These are phyloP conservation scores for Platanista minor DNA, from an alignment of 2,113 vertebrate genomes.

Conservation along the genomic window DNA sequence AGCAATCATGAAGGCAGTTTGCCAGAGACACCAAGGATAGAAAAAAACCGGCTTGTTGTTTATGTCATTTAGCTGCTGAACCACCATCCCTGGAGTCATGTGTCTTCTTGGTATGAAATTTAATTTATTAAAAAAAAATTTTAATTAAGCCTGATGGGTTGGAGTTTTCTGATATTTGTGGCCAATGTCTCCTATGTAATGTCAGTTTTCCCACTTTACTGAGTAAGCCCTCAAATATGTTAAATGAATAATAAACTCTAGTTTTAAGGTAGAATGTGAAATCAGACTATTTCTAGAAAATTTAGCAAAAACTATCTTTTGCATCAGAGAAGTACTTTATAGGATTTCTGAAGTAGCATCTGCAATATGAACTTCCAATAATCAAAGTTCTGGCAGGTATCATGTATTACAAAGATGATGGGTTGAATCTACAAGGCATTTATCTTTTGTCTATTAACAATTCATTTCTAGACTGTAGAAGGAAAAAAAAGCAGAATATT, in stretches of 20 bases:
- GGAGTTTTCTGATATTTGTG: background rate
- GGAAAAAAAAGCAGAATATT: background rate
- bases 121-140: background rate
- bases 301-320: background rate
- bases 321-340: background rate
- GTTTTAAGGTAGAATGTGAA: background rate
- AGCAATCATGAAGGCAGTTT: background rate
- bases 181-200: background rate
- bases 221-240: background rate
- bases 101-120: background rate
- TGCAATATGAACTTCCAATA: background rate
- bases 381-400: background rate
- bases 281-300: background rate
- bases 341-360: background rate
- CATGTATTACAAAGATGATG: background rate
- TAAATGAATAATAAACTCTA: conserved; percentile 38
- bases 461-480: background rate
- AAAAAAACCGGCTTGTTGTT: background rate
- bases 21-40: background rate
- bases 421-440: background rate
- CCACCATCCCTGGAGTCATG: background rate
- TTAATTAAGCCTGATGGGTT: background rate
- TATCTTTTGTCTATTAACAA: background rate
- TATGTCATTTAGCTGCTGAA: background rate
- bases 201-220: background rate